Conservation (phyloP, 2,797 vertebrate species). For the Enteromius treurensis region DNA sequence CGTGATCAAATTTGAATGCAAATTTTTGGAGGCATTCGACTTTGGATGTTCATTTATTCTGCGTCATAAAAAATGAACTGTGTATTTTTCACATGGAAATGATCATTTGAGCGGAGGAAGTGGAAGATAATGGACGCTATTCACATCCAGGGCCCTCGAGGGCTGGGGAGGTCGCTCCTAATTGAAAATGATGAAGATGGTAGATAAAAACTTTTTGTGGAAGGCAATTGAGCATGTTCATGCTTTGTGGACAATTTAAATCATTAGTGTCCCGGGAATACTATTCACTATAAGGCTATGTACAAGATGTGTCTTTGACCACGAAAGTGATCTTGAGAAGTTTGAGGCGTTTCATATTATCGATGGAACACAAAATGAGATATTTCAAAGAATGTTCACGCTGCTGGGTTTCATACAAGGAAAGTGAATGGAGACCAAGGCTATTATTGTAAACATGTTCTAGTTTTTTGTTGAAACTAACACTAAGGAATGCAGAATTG, state of each 20-base stretch:
- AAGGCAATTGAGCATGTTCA: slow-evolving; percentile 18
- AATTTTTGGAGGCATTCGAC: slow-evolving; percentile 46
- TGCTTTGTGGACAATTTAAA: not conserved
- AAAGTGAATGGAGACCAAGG: too few species aligned
- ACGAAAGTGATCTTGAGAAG: too few species aligned
- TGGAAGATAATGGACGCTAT: slow-evolving; percentile 52
- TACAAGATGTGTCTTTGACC: not conserved
- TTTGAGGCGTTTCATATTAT: too few species aligned
- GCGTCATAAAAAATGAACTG: slow-evolving; percentile 42
- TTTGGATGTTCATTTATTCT: slow-evolving; percentile 47
- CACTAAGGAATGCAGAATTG: too few species aligned
- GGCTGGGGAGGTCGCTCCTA: not conserved
- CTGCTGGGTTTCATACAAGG: too few species aligned
- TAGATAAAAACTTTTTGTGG: slow-evolving; percentile 21
- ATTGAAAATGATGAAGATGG: slow-evolving; percentile 27
- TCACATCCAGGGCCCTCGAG: slow-evolving; percentile 11
- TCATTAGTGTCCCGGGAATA: not conserved
- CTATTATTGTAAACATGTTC: too few species aligned
- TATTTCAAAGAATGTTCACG: too few species aligned
- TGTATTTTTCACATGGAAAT: slow-evolving; percentile 13
- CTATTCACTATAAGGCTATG: not conserved
- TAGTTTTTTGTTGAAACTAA: too few species aligned
- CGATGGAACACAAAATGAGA: too few species aligned
- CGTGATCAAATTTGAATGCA: slow-evolving; percentile 60
- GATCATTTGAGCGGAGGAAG: slow-evolving; percentile 41